Conservation (phyloP, 2,888 invertebrate species). For the Sinohyriopsis cumingii region DNA sequence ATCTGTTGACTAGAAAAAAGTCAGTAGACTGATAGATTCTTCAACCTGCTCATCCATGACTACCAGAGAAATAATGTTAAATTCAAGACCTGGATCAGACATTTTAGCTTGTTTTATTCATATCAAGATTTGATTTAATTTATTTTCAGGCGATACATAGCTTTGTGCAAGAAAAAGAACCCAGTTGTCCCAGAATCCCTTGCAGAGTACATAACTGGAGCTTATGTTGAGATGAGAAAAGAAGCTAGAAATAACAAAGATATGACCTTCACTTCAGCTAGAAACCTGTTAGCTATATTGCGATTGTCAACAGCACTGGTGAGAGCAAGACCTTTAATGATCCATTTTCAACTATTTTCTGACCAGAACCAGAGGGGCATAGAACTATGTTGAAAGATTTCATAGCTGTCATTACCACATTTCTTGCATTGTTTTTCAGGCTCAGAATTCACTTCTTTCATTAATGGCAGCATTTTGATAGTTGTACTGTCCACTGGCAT, state of each 20-base stretch:
- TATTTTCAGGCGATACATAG: slow-evolving; percentile 84
- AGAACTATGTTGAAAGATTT: too few species aligned
- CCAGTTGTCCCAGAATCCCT: slow-evolving; percentile 90
- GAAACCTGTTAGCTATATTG: slow-evolving; percentile 93
- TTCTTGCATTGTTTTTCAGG: too few species aligned
- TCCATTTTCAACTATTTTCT: neutral
- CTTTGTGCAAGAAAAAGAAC: slow-evolving; percentile 89
- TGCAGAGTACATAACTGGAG: slow-evolving; percentile 87
- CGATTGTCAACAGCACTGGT: slow-evolving; percentile 94
- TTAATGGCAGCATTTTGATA: too few species aligned
- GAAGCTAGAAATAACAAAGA: slow-evolving; percentile 92
- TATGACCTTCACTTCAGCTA: slow-evolving; percentile 93
- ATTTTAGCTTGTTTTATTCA: too few species aligned
- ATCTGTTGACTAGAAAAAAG: too few species aligned
- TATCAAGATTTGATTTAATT: neutral
- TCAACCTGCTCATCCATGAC: too few species aligned
- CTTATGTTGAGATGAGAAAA: slow-evolving; percentile 78
- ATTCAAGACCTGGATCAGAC: too few species aligned
- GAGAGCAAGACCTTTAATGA: slow-evolving; percentile 39
- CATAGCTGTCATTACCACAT: too few species aligned
- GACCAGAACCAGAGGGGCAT: neutral
- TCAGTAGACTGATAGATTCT: too few species aligned
- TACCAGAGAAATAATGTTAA: too few species aligned
- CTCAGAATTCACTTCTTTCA: too few species aligned
- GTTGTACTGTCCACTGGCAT: too few species aligned